Base-by-base conservation (phyloP, 1,140 invertebrate genomes). In the Vanessa atalanta region DNA sequence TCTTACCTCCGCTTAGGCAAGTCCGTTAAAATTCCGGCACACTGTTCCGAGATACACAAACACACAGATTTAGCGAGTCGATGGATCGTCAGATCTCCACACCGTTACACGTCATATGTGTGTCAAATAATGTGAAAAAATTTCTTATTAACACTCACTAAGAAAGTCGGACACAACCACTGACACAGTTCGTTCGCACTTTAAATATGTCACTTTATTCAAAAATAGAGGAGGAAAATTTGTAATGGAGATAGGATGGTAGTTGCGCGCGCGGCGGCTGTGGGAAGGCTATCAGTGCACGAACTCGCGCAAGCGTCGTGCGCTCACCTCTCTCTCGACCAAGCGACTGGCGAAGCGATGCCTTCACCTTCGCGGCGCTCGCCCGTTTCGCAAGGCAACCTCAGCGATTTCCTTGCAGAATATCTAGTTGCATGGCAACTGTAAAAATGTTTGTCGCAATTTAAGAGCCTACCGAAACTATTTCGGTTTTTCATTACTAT, bases 1-100 rank as follows among this genome's bases (percentile, higher is more conserved):
- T 88, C 88, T 92, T 91, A 92, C 89, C 89, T 92, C 76, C 84
- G 79, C 84, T 90, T 84, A 85, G 85, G 83, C 86, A 88, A 91
- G 84, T 92, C 89, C 90, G 90, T 91, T 89, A 90, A 92, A 89
- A 91, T 89, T 91, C 88, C 87, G 84, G 84, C 82, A 88, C 88
- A 90, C 85, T 82, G 88, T 79, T 87, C 85, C 83, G 83, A 87
- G 82, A 88, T 82, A 88, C 89, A 92, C 90, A 87, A 82, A 89
- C 88, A 90, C 89, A 89, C 83, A 84, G 85, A 90, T 90, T 89
- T 88, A 89, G 86, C 87, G 79, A 91, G 83, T 85, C 85, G 86
- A 90, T 87, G 81, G 82, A 83, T 82, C 81, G 88, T 89, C 88
- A 83, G 88, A 89, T 88, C 85, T 83, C 82, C 78, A 81, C 88